Base-by-base conservation (phyloP, 2,797 vertebrate genomes). In the Oreonectes daqikongensis region DNA sequence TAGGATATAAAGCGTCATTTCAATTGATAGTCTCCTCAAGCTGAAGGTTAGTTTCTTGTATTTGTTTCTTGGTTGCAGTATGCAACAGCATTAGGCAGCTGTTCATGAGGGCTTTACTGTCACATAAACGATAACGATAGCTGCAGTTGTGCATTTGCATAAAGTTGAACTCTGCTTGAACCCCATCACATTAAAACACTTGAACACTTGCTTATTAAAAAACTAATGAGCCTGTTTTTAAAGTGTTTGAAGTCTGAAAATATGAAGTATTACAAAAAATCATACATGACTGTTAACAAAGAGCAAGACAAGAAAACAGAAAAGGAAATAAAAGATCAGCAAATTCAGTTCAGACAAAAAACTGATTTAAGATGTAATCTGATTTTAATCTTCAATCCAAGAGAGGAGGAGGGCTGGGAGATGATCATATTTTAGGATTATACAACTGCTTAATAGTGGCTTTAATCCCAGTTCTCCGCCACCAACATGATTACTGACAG, bases 301-400 rank as follows among this genome's bases (percentile, higher is more conserved):
- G n/a, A 38, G 7, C 0, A 40, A 15, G 2, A 42, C 12, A 42
- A 14, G 1, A 11, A 14, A 42, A 42, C 32, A 32, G 32, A 14
- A 42, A 14, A 42, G 3, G 40, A 42, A 17, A 48, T 17, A 5
- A 55, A 28, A 55, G 14, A 38, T 44, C 5, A 22, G 8, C 52
- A 53, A 53, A 53, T 53, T 53, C 50, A 53, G 70, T 8, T 22
- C 15, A 28, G 24, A 57, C 35, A 26, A n/a, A 52, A 18, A 24
- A 18, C 24, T 24, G 48, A 4, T 52, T 40, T 55, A 57, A 52
- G 4, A 57, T 60, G 52, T 67, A 35, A 79, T 79, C 44, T 55
- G 80, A 76, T 78, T 60, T 68, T 40, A 69, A 81, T 53, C 71
- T 75, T 68, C 46, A 69, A 81, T 48, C 69, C 71, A 64, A 67